A percentile compares a stretch with the other conserved stretches of the same genome.
These are phyloP conservation scores for Aeoliscus strigatus DNA, from an alignment of 2,797 vertebrate genomes.

Conservation along the genomic window DNA sequence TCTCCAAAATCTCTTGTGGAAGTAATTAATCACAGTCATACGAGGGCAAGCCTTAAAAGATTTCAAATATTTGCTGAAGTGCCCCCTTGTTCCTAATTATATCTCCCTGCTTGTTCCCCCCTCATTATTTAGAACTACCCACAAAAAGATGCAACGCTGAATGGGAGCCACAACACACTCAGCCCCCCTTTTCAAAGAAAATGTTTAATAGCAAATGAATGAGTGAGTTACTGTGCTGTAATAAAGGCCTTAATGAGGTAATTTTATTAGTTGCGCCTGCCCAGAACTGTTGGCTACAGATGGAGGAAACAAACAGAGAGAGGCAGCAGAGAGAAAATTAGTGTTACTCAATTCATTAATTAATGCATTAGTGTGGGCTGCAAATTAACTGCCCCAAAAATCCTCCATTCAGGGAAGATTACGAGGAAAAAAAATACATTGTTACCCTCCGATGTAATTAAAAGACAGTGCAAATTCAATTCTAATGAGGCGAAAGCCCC, in stretches of 20 bases:
- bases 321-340: conserved; percentile 85
- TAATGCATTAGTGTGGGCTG: conserved; percentile 89
- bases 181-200: conserved; percentile 81
- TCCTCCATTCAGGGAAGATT: conserved; percentile 77
- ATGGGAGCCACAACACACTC: conserved; percentile 74
- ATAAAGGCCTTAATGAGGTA: conserved; percentile 95
- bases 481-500: conserved; percentile 90
- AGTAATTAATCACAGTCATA: conserved; percentile 90
- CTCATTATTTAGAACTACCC: conserved; percentile 98
- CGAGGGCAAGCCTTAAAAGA: conserved; percentile 82
- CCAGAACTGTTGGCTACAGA: conserved; percentile 80
- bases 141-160: conserved; percentile 78
- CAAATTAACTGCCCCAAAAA: conserved; percentile 97
- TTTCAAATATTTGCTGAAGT: conserved; percentile 92
- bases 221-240: conserved; percentile 86
- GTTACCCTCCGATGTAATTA: conserved; percentile 89
- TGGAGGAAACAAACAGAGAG: conserved; percentile 75
- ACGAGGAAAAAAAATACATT: conserved; percentile 85
- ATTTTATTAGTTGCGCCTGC: conserved; percentile 91
- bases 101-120: conserved; percentile 86
- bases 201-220: conserved; percentile 86
- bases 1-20: conserved; percentile 75
- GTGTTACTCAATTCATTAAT: conserved; percentile 95
- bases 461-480: conserved; percentile 88
- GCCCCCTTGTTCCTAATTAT: conserved; percentile 98